phyloP scores from a whole-genome alignment of 2,888 invertebrate genomes.

The Acheta domesticus region DNA sequence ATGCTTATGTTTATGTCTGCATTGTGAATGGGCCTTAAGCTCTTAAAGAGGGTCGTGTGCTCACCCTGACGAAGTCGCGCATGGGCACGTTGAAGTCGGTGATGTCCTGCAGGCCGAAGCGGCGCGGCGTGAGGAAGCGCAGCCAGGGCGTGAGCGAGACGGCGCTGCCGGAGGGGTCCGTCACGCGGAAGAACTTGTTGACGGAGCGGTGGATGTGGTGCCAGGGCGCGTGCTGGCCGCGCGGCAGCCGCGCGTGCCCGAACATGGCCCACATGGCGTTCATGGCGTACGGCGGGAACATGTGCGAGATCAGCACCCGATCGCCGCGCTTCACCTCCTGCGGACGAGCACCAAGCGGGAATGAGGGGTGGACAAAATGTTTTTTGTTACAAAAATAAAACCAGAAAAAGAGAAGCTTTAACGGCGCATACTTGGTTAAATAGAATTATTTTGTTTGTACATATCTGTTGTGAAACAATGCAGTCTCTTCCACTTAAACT shows the following conservation, averaged over 20 bases:
- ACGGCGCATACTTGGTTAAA: too few species aligned
- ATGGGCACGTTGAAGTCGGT: not conserved
- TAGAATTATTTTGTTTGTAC: too few species aligned
- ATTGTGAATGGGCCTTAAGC: too few species aligned
- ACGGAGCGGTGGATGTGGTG: slow-evolving; percentile 49
- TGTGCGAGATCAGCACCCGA: not conserved
- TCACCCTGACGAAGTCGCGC: not conserved
- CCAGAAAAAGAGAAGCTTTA: too few species aligned
- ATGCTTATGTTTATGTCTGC: too few species aligned
- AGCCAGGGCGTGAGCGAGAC: slow-evolving; percentile 60
- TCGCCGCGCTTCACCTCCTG: slow-evolving; percentile 25
- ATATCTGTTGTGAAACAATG: too few species aligned
- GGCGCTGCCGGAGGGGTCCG: slow-evolving; percentile 59
- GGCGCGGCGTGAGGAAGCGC: slow-evolving; percentile 56
- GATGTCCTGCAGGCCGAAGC: slow-evolving; percentile 47
- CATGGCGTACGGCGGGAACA: slow-evolving; percentile 53
- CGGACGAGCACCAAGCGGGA: slow-evolving; percentile 35
- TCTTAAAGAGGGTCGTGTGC: too few species aligned
- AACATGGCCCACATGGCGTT: slow-evolving; percentile 59
- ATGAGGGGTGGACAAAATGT: not conserved
- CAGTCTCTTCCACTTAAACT: too few species aligned
- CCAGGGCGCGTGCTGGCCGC: slow-evolving; percentile 53
- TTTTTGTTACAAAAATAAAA: too few species aligned
- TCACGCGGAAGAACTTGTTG: slow-evolving; percentile 54
- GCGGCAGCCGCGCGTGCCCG: slow-evolving; percentile 52